Evolutionary conservation across 92 coral and sea anemone species (phyloP).

Genomic region (Umimayanthus chanpuru): DNA sequence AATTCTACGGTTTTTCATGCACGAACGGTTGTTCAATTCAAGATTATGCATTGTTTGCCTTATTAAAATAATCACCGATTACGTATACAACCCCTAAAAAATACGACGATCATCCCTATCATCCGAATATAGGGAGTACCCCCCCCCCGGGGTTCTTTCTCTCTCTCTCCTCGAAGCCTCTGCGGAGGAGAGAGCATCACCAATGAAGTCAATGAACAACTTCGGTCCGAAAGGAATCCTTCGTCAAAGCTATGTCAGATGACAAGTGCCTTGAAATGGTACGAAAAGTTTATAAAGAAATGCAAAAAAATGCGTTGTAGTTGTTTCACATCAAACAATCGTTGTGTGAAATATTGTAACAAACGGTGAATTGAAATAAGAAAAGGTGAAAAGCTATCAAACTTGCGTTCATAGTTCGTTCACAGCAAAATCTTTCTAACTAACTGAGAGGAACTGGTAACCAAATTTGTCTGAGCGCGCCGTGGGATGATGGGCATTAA

Average conservation of each 20-base stretch:
- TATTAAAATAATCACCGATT: constrained; percentile 86
- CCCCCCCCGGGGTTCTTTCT: no score
- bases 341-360: not conserved
- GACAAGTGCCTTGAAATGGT: not conserved
- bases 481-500: no score
- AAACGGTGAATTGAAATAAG: not conserved
- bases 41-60: constrained; percentile 74
- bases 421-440: not conserved
- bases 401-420: not conserved
- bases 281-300: not conserved
- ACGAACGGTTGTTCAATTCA: constrained; percentile 60
- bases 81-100: no score
- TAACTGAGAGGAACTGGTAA: not conserved
- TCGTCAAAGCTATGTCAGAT: not conserved
- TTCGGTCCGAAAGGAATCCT: not conserved
- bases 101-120: no score
- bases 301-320: not conserved
- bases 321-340: not conserved
- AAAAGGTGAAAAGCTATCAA: not conserved
- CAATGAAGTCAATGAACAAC: not conserved
- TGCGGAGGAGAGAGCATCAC: no score
- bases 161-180: no score
- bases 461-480: no score
- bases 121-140: no score
- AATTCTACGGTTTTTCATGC: constrained; percentile 47